Evolutionary conservation across 2,113 vertebrate genomes (phyloP).

Genomic region (Suncus etruscus): DNA sequence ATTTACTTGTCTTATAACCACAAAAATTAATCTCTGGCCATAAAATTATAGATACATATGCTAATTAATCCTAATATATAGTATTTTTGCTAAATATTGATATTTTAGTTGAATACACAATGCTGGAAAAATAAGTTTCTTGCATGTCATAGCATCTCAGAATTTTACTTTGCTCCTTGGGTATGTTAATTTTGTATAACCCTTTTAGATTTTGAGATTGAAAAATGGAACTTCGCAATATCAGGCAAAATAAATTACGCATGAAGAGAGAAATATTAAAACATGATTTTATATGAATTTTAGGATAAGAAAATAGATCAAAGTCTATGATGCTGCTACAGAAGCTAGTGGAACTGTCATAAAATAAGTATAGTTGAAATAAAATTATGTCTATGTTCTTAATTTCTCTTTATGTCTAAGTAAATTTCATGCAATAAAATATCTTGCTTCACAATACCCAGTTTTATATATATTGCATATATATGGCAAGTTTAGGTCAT

Average conservation of each 20-base stretch:
- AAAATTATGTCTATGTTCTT: background rate
- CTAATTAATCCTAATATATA: background rate
- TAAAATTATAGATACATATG: background rate
- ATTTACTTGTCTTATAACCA: background rate
- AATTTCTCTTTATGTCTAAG: background rate
- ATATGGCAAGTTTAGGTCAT: background rate
- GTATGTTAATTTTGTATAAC: conserved; percentile 32
- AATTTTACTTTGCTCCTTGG: background rate
- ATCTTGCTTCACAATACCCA: background rate
- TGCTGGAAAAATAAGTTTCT: background rate
- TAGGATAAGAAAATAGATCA: background rate
- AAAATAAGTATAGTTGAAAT: background rate
- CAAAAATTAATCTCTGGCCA: conserved; percentile 20
- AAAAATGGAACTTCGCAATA: background rate
- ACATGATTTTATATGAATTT: background rate
- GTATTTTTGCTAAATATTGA: conserved; percentile 14
- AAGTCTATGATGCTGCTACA: background rate
- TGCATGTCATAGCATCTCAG: background rate
- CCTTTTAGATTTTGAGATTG: background rate
- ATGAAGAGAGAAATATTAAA: background rate
- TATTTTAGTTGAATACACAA: conserved; percentile 6
- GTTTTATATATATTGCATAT: background rate
- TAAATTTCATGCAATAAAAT: too few relatives aligned
- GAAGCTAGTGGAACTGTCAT: background rate
- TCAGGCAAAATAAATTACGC: background rate